Evolutionary conservation across 2,113 vertebrate genomes (phyloP).

Genomic region (Myanophis thanlyinensis): DNA sequence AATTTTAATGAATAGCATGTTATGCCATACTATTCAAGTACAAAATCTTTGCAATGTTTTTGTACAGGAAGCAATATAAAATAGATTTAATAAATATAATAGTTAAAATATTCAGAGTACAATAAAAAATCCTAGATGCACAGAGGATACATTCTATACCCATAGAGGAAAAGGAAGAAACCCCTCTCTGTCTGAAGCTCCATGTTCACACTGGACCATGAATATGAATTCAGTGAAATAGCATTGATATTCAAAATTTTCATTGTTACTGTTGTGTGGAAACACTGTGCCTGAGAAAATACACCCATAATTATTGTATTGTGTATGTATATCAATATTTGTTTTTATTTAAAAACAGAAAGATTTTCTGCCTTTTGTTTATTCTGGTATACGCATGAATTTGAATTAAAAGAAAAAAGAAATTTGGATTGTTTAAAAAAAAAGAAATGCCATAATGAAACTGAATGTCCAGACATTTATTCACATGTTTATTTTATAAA

Average conservation of each 20-base stretch:
- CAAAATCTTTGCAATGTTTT: not conserved
- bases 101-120: slow-evolving; percentile 29
- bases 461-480: not conserved
- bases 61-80: not conserved
- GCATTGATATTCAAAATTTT: not conserved
- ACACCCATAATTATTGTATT: slow-evolving; percentile 49
- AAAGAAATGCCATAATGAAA: slow-evolving; percentile 6
- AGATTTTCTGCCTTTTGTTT: not conserved
- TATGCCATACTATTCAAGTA: not conserved
- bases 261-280: slow-evolving; percentile 12
- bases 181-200: not conserved
- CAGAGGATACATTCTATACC: not conserved
- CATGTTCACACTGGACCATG: not conserved
- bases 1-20: slow-evolving; percentile 44
- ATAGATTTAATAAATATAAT: slow-evolving; percentile 16
- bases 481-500: slow-evolving; percentile 44
- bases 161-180: not conserved
- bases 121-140: slow-evolving; percentile 2
- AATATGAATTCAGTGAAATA: slow-evolving; percentile 1
- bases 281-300: slow-evolving; percentile 35
- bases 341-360: slow-evolving; percentile 37
- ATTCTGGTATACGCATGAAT: slow-evolving; percentile 36
- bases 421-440: slow-evolving; percentile 30
- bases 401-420: slow-evolving; percentile 35
- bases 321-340: slow-evolving; percentile 49